Conservation (phyloP, 1,140 invertebrate genomes). For the Heliothis subflexa region DNA sequence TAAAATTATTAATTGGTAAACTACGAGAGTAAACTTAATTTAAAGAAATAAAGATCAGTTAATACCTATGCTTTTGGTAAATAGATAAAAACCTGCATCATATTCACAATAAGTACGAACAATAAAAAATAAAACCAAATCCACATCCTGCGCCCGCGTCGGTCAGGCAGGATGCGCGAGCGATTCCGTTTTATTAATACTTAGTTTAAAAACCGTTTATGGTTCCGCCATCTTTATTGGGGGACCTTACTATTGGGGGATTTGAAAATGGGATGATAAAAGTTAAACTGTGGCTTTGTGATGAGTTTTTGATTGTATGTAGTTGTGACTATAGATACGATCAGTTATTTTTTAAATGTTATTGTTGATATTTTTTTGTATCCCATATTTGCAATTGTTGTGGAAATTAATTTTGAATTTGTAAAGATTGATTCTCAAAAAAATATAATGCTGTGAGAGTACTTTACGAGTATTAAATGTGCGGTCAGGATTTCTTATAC, state of each 20-base stretch:
- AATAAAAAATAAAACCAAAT: background rate
- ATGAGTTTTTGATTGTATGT: constrained; percentile 34
- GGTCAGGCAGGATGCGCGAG: constrained; percentile 8
- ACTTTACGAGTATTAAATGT: too few species aligned
- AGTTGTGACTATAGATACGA: constrained; percentile 29
- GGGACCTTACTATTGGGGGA: constrained; percentile 42
- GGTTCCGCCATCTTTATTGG: constrained; percentile 58
- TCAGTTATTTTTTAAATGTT: constrained; percentile 8
- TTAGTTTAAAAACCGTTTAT: constrained; percentile 53
- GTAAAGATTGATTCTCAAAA: constrained; percentile 2
- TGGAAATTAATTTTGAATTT: background rate
- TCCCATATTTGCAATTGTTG: background rate
- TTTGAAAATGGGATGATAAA: constrained; percentile 58
- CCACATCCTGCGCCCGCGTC: constrained; percentile 18
- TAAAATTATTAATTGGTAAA: too few species aligned
- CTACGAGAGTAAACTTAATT: too few species aligned
- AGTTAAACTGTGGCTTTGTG: constrained; percentile 42
- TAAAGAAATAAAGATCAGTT: too few species aligned
- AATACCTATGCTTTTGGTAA: too few species aligned
- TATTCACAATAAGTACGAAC: background rate
- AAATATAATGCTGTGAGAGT: too few species aligned
- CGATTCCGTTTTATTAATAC: constrained; percentile 20
- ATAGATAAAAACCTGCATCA: background rate
- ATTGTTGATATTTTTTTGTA: constrained; percentile 14
- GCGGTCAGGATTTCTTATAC: too few species aligned